Evolutionary conservation across 2,797 vertebrate species (phyloP).

Genomic region (Anolis apletophallus): DNA sequence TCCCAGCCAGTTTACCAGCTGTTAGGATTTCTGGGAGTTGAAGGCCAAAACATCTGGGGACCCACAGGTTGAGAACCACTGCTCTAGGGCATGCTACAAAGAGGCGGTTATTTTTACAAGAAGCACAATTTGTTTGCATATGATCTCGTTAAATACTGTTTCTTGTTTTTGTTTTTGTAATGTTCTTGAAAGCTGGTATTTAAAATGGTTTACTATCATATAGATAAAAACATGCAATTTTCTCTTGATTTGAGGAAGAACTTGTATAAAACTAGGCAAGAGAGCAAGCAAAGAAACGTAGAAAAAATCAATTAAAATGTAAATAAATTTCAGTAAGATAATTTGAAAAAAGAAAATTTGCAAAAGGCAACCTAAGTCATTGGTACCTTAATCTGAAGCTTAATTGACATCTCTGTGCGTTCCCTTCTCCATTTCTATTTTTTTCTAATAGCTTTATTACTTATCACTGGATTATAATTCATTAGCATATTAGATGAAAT

Average conservation of each 20-base stretch:
- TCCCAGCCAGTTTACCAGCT: no score
- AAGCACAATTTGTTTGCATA: neutral
- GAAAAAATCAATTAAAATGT: neutral
- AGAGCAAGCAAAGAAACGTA: neutral
- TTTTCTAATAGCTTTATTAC: neutral
- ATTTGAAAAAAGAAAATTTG: neutral
- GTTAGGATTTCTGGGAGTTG: no score
- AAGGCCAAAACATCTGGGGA: no score
- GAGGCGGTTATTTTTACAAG: neutral
- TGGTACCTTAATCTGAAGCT: neutral
- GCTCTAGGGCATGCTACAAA: neutral
- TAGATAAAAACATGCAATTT: neutral
- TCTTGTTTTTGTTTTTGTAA: slow-evolving; percentile 1
- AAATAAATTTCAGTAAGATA: neutral
- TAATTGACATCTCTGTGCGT: neutral
- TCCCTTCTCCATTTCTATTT: neutral
- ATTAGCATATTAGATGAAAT: neutral
- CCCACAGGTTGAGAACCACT: no score
- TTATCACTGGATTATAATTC: neutral
- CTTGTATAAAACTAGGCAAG: neutral
- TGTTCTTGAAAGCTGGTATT: neutral
- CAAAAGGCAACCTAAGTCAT: neutral
- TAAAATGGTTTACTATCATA: neutral
- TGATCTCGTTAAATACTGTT: neutral
- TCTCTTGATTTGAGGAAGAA: neutral